Percentiles rank a stretch among this genome's conserved stretches.
These are phyloP conservation scores for Philereme vetulata DNA, from an alignment of 2,888 invertebrate genomes.

Conservation along the genomic window DNA sequence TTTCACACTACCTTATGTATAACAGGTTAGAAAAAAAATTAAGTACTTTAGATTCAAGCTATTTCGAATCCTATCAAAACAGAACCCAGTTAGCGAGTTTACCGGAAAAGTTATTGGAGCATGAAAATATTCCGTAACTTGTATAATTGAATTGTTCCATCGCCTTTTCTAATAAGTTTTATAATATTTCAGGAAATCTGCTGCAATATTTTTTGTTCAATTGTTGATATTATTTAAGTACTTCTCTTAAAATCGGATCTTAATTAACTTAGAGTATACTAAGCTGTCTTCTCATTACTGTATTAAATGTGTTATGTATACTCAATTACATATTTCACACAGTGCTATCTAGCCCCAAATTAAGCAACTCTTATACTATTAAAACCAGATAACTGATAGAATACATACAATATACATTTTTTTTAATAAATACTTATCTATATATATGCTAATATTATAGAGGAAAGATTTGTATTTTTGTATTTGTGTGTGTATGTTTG, in stretches of 20 bases:
- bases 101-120: constrained; percentile 21
- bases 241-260: constrained; percentile 2
- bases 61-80: constrained; percentile 23
- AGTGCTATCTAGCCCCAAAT: too few relatives aligned
- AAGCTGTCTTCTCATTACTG: too few relatives aligned
- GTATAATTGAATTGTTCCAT: constrained; percentile 22
- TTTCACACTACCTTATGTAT: too few relatives aligned
- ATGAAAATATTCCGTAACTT: constrained; percentile 27
- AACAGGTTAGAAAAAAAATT: background rate
- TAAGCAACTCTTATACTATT: too few relatives aligned
- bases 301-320: too few relatives aligned
- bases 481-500: too few relatives aligned
- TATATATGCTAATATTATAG: too few relatives aligned
- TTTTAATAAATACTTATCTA: too few relatives aligned
- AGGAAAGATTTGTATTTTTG: too few relatives aligned
- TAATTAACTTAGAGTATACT: background rate
- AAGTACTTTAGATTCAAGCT: constrained; percentile 4
- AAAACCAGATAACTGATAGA: too few relatives aligned
- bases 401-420: too few relatives aligned
- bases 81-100: constrained; percentile 20
- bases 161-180: constrained; percentile 6
- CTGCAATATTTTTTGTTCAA: constrained; percentile 11
- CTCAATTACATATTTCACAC: too few relatives aligned
- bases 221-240: constrained; percentile 6
- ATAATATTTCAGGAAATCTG: constrained; percentile 6